phyloP scores from a whole-genome alignment of 2,113 vertebrate species.

The Plecturocebus donacophilus region DNA sequence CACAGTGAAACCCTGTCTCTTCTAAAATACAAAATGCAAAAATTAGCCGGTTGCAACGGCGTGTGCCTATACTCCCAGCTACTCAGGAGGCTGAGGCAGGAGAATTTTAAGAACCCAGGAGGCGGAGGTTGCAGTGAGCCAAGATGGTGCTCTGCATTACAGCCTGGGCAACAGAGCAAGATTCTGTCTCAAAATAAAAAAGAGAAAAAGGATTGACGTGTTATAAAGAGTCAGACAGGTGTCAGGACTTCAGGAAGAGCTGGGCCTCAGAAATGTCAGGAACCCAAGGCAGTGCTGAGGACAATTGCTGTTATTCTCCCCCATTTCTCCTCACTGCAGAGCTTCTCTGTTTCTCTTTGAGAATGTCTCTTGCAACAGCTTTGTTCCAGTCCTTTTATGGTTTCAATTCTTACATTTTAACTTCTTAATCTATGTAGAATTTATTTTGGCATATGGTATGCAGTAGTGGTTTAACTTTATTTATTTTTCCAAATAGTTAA shows the following conservation, averaged over 20 bases:
- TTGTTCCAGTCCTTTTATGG: slow-evolving; percentile 33
- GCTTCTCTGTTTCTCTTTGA: slow-evolving; percentile 24
- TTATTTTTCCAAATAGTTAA: slow-evolving; percentile 63
- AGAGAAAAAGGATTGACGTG: background rate
- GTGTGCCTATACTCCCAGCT: no score
- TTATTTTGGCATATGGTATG: slow-evolving; percentile 34
- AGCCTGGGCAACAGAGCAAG: no score
- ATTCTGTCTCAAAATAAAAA: no score
- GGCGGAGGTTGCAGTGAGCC: no score
- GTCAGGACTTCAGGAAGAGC: background rate
- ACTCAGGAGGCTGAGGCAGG: no score
- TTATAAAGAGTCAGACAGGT: background rate
- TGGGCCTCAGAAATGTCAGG: background rate
- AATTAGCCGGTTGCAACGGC: no score
- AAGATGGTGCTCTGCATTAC: no score
- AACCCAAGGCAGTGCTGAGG: background rate
- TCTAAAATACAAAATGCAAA: no score
- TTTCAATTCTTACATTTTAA: slow-evolving; percentile 58
- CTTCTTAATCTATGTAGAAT: slow-evolving; percentile 10
- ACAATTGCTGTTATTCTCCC: background rate
- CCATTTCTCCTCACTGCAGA: background rate
- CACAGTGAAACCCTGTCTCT: no score
- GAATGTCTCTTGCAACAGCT: slow-evolving; percentile 28
- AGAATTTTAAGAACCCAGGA: no score
- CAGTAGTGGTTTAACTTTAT: background rate